These are phyloP conservation scores for Lepidostoma basale DNA, from an alignment of 1,140 invertebrate genomes.

Conservation along the genomic window DNA sequence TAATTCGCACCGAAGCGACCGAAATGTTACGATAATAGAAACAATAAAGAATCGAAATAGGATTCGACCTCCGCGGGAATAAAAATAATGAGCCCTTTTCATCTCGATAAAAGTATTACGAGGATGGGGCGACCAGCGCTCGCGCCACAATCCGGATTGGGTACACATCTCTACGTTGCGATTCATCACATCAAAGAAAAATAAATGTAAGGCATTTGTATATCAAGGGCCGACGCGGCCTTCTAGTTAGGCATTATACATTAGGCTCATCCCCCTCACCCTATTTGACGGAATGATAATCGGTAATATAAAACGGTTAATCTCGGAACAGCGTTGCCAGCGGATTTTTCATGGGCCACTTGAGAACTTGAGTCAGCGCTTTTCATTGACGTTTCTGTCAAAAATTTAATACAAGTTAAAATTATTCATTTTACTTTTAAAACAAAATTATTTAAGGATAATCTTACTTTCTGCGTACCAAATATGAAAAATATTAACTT, in stretches of 20 bases:
- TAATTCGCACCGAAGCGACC: no score
- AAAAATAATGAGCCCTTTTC: no score
- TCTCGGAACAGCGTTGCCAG: background rate
- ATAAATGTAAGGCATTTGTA: conserved; percentile 1
- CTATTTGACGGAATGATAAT: conserved; percentile 30
- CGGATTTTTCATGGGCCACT: background rate
- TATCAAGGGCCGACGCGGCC: background rate
- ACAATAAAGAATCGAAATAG: no score
- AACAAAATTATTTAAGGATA: no score
- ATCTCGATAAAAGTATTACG: no score
- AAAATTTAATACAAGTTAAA: background rate
- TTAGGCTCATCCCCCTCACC: background rate
- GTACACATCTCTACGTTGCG: conserved; percentile 3
- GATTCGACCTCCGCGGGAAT: no score
- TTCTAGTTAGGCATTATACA: background rate
- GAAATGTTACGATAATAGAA: no score
- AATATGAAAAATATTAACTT: no score
- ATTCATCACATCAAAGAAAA: conserved; percentile 23
- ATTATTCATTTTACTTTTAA: no score
- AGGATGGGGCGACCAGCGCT: no score
- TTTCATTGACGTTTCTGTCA: background rate
- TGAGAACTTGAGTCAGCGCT: background rate
- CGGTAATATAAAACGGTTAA: conserved; percentile 23
- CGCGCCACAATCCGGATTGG: background rate
- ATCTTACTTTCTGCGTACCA: no score